Percentiles rank a stretch among this genome's conserved stretches.
Evolutionary conservation across 2,888 invertebrate genomes (phyloP).

Genomic region (Phania funesta): DNA sequence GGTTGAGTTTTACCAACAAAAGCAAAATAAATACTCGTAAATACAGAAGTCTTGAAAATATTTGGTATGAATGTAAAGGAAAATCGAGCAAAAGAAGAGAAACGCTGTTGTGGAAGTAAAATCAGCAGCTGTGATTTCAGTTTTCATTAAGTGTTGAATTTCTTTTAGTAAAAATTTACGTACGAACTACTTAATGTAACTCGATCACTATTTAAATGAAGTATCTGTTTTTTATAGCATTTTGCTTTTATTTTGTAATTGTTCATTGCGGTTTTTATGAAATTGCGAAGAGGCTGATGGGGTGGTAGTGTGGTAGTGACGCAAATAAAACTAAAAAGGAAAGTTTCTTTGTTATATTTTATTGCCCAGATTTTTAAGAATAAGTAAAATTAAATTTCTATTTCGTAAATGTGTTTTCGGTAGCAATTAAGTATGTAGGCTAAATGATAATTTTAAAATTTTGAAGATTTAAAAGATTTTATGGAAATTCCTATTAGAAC

Average conservation of each 20-base stretch:
- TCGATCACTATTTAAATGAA: conserved; percentile 60
- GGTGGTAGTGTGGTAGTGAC: background rate
- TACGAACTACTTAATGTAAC: conserved; percentile 53
- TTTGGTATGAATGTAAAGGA: conserved; percentile 25
- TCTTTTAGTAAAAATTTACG: conserved; percentile 27
- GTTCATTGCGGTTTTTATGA: conserved; percentile 37
- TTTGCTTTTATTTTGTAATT: conserved; percentile 37
- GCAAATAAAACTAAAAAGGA: conserved; percentile 12
- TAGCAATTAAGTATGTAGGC: no score
- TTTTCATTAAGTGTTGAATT: conserved; percentile 61
- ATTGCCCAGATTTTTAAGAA: background rate
- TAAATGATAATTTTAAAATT: no score
- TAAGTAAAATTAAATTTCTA: no score
- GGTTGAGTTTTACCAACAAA: conserved; percentile 12
- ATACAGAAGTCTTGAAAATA: conserved; percentile 39
- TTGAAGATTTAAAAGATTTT: no score
- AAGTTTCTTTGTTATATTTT: conserved; percentile 34
- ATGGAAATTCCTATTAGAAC: no score
- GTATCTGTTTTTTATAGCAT: conserved; percentile 5
- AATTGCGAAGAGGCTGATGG: background rate
- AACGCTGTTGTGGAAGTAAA: conserved; percentile 2
- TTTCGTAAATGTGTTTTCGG: no score
- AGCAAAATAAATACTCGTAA: background rate
- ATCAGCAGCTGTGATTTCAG: conserved; percentile 62
- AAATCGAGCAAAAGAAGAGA: background rate